These are phyloP conservation scores for Saccostrea echinata DNA, from an alignment of 1,140 invertebrate genomes.

Conservation along the genomic window DNA sequence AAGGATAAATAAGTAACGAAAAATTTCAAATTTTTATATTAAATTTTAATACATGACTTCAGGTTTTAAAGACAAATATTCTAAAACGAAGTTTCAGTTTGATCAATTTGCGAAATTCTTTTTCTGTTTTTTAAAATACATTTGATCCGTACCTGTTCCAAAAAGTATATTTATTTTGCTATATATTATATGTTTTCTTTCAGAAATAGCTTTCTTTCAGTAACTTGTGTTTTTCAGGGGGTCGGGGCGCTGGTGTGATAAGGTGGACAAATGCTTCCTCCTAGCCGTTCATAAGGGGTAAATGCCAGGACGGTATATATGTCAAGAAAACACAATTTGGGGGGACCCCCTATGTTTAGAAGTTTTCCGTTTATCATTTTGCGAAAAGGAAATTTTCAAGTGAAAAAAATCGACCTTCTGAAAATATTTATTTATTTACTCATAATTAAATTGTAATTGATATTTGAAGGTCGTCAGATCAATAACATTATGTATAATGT, in stretches of 20 bases:
- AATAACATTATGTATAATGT: too few species aligned
- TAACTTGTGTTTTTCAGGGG: slow-evolving; percentile 33
- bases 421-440: too few species aligned
- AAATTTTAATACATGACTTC: too few species aligned
- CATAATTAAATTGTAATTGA: too few species aligned
- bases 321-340: neutral
- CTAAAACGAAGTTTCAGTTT: too few species aligned
- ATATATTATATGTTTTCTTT: neutral
- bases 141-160: neutral
- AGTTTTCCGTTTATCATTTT: neutral
- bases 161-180: neutral
- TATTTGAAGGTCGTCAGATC: too few species aligned
- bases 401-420: neutral
- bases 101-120: neutral
- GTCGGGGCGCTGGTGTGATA: slow-evolving; percentile 6
- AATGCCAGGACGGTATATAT: slow-evolving; percentile 49
- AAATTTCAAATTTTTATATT: too few species aligned
- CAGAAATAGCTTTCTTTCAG: neutral
- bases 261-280: slow-evolving; percentile 1
- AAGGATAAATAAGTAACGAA: too few species aligned
- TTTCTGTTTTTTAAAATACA: neutral
- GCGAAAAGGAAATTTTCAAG: neutral
- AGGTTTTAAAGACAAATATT: too few species aligned
- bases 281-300: slow-evolving; percentile 13
- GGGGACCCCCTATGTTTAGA: neutral